Percentiles rank a stretch among this genome's conserved stretches.
Evolutionary conservation across 2,113 vertebrate genomes (phyloP).

Genomic region (Monopterus albus): DNA sequence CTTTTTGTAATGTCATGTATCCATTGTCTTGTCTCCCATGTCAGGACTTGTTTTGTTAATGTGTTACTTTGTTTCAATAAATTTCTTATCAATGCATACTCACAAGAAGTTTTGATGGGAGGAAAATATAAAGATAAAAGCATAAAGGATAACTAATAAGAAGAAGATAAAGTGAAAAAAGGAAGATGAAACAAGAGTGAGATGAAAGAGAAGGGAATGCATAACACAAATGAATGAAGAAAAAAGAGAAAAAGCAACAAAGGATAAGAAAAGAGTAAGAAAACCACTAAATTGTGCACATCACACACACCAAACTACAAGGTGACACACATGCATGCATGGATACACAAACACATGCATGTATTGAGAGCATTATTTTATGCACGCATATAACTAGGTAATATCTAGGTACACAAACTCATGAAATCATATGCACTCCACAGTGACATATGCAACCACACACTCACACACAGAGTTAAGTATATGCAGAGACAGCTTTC

Average conservation of each 20-base stretch:
- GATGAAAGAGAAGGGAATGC: neutral
- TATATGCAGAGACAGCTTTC: conserved; percentile 55
- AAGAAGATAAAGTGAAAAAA: neutral
- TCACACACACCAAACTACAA: neutral
- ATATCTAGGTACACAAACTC: conserved; percentile 15
- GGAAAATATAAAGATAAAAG: too few relatives aligned
- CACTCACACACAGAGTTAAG: conserved; percentile 34
- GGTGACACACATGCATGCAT: neutral
- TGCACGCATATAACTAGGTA: conserved; percentile 29
- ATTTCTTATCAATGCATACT: too few relatives aligned
- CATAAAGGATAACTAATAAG: neutral
- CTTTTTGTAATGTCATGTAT: too few relatives aligned
- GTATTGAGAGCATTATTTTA: conserved; percentile 18
- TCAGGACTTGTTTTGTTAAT: too few relatives aligned
- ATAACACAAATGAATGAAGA: neutral
- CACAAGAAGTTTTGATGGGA: too few relatives aligned
- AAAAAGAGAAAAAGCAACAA: neutral
- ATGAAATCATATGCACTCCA: conserved; percentile 23
- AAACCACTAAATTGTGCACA: neutral
- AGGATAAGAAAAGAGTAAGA: neutral
- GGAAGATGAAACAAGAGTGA: neutral
- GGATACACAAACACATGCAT: neutral
- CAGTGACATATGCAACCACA: neutral
- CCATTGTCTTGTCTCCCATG: too few relatives aligned
- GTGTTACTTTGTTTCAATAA: too few relatives aligned